These are phyloP conservation scores for Naso thynnoides DNA, from an alignment of 2,797 vertebrate genomes.

Conservation along the genomic window DNA sequence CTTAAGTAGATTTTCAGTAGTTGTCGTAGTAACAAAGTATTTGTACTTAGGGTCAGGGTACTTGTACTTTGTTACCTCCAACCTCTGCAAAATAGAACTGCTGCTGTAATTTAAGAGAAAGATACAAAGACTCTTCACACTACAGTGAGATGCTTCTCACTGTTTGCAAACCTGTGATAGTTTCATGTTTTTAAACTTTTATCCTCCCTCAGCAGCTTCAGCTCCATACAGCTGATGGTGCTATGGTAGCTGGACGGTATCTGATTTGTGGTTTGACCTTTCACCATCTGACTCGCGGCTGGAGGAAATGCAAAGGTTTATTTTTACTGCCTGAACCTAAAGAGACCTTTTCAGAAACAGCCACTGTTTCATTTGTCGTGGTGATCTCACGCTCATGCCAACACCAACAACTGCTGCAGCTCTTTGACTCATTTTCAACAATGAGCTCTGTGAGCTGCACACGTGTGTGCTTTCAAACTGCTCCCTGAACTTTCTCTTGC, in stretches of 20 bases:
- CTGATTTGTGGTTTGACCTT: neutral
- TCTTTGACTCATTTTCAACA: slow-evolving; percentile 21
- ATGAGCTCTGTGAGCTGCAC: slow-evolving; percentile 2
- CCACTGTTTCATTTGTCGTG: slow-evolving; percentile 36
- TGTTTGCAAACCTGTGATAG: too few species aligned
- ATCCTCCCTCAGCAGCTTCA: neutral
- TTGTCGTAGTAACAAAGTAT: too few species aligned
- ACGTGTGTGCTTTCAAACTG: slow-evolving; percentile 25
- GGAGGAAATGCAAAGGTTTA: slow-evolving; percentile 33
- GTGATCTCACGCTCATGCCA: slow-evolving; percentile 33
- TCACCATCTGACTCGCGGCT: neutral
- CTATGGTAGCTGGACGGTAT: too few species aligned
- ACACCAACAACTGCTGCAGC: slow-evolving; percentile 30
- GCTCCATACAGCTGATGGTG: neutral
- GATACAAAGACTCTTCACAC: too few species aligned
- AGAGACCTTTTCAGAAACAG: slow-evolving; percentile 37
- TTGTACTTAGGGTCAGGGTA: too few species aligned
- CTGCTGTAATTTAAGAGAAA: too few species aligned
- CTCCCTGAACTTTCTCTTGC: neutral
- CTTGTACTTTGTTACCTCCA: too few species aligned
- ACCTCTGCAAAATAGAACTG: too few species aligned
- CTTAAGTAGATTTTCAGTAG: too few species aligned
- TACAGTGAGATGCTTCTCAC: too few species aligned
- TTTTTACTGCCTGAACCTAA: slow-evolving; percentile 29
- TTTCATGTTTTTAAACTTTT: neutral